Evolutionary conservation across 1,140 invertebrate species (phyloP).

Genomic region (Carposina sasakii): DNA sequence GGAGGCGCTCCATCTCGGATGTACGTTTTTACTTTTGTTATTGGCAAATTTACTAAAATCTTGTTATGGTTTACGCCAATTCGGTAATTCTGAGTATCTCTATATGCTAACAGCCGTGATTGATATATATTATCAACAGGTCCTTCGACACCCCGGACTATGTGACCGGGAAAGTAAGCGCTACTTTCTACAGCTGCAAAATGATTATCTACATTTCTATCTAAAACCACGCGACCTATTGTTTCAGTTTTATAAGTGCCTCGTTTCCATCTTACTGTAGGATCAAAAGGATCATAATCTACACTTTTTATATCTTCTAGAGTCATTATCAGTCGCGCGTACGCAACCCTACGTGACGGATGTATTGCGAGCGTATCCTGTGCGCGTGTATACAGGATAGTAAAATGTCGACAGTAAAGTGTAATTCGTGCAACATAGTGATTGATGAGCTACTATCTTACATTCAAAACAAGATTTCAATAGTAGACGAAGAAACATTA

Average conservation of each 20-base stretch:
- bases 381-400: too few relatives aligned
- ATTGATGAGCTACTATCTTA: constrained; percentile 15
- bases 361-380: too few relatives aligned
- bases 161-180: constrained; percentile 86
- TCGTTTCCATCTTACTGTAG: constrained; percentile 78
- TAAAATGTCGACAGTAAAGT: neutral
- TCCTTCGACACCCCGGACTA: constrained; percentile 87
- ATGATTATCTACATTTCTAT: constrained; percentile 86
- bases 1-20: constrained; percentile 87
- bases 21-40: constrained; percentile 67
- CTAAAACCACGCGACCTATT: constrained; percentile 86
- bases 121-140: constrained; percentile 90
- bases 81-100: constrained; percentile 88
- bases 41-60: constrained; percentile 90
- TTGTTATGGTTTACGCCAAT: constrained; percentile 88
- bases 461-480: constrained; percentile 21
- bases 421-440: neutral
- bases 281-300: constrained; percentile 75
- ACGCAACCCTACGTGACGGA: too few relatives aligned
- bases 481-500: constrained; percentile 20
- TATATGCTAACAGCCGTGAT: constrained; percentile 87
- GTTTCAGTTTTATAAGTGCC: constrained; percentile 39
- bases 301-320: constrained; percentile 58
- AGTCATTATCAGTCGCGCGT: too few relatives aligned
- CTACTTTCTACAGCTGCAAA: constrained; percentile 89